Base-by-base conservation (phyloP, 2,888 invertebrate genomes). In the Thera britannica region DNA sequence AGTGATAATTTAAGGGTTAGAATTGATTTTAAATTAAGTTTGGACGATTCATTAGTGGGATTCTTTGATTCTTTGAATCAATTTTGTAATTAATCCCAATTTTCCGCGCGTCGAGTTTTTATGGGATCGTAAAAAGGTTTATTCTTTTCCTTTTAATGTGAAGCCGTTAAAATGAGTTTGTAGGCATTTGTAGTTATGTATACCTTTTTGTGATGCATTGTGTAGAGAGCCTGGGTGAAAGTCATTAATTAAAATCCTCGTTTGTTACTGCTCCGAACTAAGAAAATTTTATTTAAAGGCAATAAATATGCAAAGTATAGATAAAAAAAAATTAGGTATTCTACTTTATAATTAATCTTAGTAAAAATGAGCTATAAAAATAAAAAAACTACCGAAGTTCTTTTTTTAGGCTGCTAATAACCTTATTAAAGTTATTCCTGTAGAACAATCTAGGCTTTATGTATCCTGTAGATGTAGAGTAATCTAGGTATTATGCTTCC, bases 1-100 rank as follows among this genome's bases (percentile, higher is more conserved):
- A 52, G 66, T 67, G 68, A 63, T 71, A 65, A 61, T 70, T 68
- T 71, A 65, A 67, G 66, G 69, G 62, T 46, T 61, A 57, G 59
- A 70, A 74, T 71, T 72, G 71, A 73, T 70, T 71, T 64, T 63
- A 71, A 68, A 74, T 74, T 68, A 70, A 70, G 68, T 72, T 74
- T 68, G 65, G 61, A 56, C 62, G 62, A 67, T 67, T 70, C 65
- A 71, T 72, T 71, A 72, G 60, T 70, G 69, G 64, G 59, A 65
- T n/a, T n/a, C n/a, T n/a, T 62, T 65, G 70, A 58, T 44, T 48
- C 56, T 57, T 69, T 72, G 63, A 72, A 69, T 63, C 66, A 72
- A 72, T 74, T 69, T 67, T 62, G 69, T 72, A 67, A 74, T 72
- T 71, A 69, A 72, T 68, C 63, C 63, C 65, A 63, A 68, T 69